A percentile compares a stretch with the other conserved stretches of the same genome.
phyloP scores from a whole-genome alignment of 2,888 invertebrate genomes.

The Limnephilus lunatus region DNA sequence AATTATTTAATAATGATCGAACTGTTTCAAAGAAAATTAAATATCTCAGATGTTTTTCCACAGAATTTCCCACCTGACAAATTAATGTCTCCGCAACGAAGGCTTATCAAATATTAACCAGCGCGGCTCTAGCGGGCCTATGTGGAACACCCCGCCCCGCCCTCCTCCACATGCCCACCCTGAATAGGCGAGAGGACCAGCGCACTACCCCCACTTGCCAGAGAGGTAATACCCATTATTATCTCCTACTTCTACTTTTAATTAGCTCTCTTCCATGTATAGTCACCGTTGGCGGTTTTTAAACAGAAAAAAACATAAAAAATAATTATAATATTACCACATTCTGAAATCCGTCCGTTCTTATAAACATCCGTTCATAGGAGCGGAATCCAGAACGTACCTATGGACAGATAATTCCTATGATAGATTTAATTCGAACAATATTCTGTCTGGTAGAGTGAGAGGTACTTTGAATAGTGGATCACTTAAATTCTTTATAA shows the following conservation, averaged over 20 bases:
- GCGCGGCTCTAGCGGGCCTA: conserved; percentile 40
- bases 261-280: neutral
- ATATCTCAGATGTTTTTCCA: conserved; percentile 45
- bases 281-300: too few species aligned
- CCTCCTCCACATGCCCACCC: neutral
- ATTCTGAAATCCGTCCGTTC: too few species aligned
- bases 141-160: neutral
- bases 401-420: too few species aligned
- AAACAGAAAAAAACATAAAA: too few species aligned
- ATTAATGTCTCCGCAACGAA: conserved; percentile 40
- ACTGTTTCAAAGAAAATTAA: conserved; percentile 31
- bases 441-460: too few species aligned
- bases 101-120: conserved; percentile 57
- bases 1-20: conserved; percentile 21
- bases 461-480: too few species aligned
- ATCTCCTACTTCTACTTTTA: neutral
- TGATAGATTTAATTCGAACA: too few species aligned
- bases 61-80: conserved; percentile 33
- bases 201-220: neutral
- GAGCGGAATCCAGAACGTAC: too few species aligned
- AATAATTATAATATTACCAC: too few species aligned
- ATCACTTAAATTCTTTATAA: too few species aligned
- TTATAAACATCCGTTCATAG: too few species aligned
- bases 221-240: neutral
- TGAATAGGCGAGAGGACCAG: neutral